These are phyloP conservation scores for Erythrolamprus reginae DNA, from an alignment of 2,113 vertebrate genomes.

Conservation along the genomic window DNA sequence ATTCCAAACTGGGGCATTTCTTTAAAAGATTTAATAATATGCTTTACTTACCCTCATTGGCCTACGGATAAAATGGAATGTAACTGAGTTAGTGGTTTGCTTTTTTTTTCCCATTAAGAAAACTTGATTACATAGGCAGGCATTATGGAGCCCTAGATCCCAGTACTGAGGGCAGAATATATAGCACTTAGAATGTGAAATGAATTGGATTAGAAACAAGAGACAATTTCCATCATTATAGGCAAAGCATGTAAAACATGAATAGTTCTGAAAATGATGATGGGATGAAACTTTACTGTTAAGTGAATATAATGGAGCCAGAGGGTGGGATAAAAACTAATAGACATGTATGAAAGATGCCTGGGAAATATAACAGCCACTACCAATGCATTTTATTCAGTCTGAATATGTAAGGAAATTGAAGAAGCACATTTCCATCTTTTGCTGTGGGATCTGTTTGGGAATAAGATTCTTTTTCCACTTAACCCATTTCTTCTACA, in stretches of 20 bases:
- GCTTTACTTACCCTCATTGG: neutral
- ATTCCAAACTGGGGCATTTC: neutral
- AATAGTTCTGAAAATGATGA: neutral
- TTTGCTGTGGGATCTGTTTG: neutral
- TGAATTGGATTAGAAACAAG: neutral
- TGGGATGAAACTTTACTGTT: neutral
- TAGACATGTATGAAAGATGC: neutral
- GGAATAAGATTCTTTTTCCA: conserved; percentile 2
- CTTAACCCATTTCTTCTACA: neutral
- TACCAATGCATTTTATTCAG: neutral
- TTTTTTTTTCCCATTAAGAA: neutral
- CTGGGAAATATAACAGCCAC: neutral
- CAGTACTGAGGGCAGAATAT: neutral
- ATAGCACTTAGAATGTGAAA: neutral
- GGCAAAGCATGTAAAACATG: neutral
- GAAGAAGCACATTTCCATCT: neutral
- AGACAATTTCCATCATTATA: neutral
- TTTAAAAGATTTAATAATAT: neutral
- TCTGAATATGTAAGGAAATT: neutral
- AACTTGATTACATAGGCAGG: neutral
- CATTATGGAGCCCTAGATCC: neutral
- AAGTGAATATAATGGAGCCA: neutral
- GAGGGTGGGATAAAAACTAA: neutral
- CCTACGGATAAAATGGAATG: no score
- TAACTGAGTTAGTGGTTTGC: neutral